phyloP scores from a whole-genome alignment of 2,113 vertebrate genomes.

The Bagarius yarrelli region DNA sequence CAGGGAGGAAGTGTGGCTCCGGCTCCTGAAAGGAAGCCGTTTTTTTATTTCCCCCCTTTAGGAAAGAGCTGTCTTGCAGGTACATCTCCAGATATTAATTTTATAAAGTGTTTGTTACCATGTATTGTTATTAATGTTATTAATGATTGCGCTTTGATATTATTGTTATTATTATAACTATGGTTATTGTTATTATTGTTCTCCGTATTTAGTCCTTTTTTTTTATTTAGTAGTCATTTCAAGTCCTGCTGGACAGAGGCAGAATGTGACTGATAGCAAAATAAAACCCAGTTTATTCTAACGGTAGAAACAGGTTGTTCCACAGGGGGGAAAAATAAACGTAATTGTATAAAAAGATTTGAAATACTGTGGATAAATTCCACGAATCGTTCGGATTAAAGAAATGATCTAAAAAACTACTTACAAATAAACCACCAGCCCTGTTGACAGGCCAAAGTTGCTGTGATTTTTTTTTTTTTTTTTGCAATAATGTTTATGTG shows the following conservation, averaged over 20 bases:
- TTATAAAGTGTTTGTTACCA: constrained; percentile 56
- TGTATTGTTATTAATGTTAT: constrained; percentile 51
- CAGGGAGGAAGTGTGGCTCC: constrained; percentile 35
- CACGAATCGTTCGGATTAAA: background rate
- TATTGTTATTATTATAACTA: constrained; percentile 69
- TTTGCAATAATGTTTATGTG: constrained; percentile 18
- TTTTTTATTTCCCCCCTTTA: constrained; percentile 29
- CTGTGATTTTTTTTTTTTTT: constrained; percentile 1
- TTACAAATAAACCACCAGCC: constrained; percentile 1
- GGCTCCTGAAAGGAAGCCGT: constrained; percentile 31
- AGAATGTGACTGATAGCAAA: constrained; percentile 66
- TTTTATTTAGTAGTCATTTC: constrained; percentile 66
- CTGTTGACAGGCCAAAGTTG: constrained; percentile 32
- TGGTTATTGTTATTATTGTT: constrained; percentile 77
- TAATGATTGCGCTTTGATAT: constrained; percentile 52
- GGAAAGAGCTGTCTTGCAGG: constrained; percentile 56
- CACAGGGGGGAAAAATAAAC: constrained; percentile 18
- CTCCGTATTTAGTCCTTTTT: constrained; percentile 52
- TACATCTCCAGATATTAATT: constrained; percentile 63
- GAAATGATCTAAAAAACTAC: background rate
- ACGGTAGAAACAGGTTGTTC: constrained; percentile 52
- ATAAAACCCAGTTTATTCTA: constrained; percentile 56
- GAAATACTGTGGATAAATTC: background rate
- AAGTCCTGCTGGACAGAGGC: constrained; percentile 80
- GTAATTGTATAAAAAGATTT: background rate